Evolutionary conservation across 2,113 vertebrate genomes (phyloP), one percentile per base, ranked within the genome.

Genomic region (Mesoclemmys tuberculata): DNA sequence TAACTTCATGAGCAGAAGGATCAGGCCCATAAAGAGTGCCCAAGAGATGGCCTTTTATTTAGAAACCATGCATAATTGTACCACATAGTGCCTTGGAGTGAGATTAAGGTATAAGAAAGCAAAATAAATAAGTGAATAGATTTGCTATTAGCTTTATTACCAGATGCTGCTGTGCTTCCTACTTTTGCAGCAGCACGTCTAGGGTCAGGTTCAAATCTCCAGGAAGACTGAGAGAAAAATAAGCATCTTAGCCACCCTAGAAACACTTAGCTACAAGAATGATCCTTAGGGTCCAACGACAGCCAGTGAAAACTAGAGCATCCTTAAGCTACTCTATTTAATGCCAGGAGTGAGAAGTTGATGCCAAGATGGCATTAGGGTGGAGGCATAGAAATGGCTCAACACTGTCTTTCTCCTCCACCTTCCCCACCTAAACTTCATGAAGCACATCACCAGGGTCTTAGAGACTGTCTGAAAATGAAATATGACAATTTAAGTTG

Each of bases 341-440:
- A 91, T 10, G 41, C 4, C 14, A 46, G 26, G 10, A n/a, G 38
- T 90, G 54, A 82, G 26, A 5, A 84, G 5, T 4, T 79, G 61
- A 49, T 10, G 4, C 12, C 46, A 31, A 19, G 84, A 85, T 68
- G 13, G 6, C 1, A 0, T 27, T 13, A 75, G 0, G 6, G 1
- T 58, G 14, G 4, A 5, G 78, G 64, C 56, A 14, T 77, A 64
- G 79, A 26, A 3, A 31, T 49, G n/a, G 19, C 7, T 24, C 2
- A 10, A 27, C 6, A 58, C 2, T 38, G 10, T 5, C 89, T 75
- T 82, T 91, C n/a, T 81, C 55, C 31, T 91, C 35, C n/a, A 0
- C 81, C 6, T 55, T 82, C 54, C 38, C 89, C 11, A n/a, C 10
- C 48, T 71, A 74, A 27, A 77, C 24, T 10, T 44, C 6, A 77